These are phyloP conservation scores for Dolichotis patagonum DNA, from an alignment of 2,113 vertebrate species.

Conservation along the genomic window DNA sequence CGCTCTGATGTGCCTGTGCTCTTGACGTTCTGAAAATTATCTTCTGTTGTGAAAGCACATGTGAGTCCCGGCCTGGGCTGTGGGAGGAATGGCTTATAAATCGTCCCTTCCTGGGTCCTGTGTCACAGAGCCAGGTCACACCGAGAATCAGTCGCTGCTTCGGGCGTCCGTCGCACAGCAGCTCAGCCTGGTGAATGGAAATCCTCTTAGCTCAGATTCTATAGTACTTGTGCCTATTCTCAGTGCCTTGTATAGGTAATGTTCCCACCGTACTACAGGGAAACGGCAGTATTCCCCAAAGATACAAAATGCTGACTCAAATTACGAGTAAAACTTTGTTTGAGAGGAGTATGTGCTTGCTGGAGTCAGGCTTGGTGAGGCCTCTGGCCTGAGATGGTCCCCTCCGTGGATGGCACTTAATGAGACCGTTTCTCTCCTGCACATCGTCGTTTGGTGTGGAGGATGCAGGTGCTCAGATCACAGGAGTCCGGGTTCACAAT, in stretches of 20 bases:
- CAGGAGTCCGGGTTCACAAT: background rate
- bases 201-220: slow-evolving; percentile 44
- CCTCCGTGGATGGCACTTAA: background rate
- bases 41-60: background rate
- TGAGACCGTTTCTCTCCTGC: slow-evolving; percentile 14
- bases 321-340: slow-evolving; percentile 76
- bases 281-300: background rate
- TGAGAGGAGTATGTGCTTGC: slow-evolving; percentile 15
- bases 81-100: background rate
- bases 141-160: background rate
- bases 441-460: background rate
- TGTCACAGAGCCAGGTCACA: background rate
- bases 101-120: background rate
- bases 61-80: no score
- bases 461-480: accelerated
- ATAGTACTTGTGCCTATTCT: background rate
- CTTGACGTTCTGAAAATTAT: slow-evolving; percentile 61
- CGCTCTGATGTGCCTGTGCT: background rate
- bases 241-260: background rate
- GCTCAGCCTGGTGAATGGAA: slow-evolving; percentile 1
- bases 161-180: background rate
- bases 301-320: slow-evolving; percentile 70
- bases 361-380: background rate
- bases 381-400: background rate
- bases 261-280: background rate